These are phyloP conservation scores for Stenodera caucasica DNA, from an alignment of 2,888 invertebrate species.

Conservation along the genomic window DNA sequence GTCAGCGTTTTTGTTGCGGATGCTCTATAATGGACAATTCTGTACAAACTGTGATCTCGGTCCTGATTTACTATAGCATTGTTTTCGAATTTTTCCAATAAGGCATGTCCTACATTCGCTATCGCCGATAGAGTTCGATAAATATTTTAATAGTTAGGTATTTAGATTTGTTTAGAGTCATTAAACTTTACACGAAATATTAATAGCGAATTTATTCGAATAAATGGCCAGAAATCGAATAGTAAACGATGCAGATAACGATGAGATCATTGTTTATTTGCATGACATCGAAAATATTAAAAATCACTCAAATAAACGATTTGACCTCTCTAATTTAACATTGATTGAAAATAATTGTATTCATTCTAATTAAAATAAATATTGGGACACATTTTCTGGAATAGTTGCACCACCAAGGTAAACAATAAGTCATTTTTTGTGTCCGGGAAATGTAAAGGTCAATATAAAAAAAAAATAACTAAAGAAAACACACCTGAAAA, in stretches of 20 bases:
- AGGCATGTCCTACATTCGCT: too few relatives aligned
- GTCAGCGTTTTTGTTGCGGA: too few relatives aligned
- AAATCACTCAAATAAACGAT: conserved; percentile 2
- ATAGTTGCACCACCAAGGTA: neutral
- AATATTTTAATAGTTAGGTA: too few relatives aligned
- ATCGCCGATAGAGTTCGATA: too few relatives aligned
- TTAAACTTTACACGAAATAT: too few relatives aligned
- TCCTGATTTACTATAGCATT: too few relatives aligned
- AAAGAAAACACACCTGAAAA: neutral
- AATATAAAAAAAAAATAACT: neutral
- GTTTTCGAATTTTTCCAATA: too few relatives aligned
- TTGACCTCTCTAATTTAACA: conserved; percentile 5
- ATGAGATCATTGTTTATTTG: conserved; percentile 6
- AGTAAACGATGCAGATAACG: neutral
- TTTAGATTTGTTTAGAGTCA: too few relatives aligned
- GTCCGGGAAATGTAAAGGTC: conserved; percentile 6
- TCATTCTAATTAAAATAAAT: neutral
- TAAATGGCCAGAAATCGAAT: neutral
- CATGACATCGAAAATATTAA: neutral
- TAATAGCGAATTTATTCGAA: too few relatives aligned
- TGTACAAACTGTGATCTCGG: too few relatives aligned
- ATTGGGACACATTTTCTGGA: neutral
- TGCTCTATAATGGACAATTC: too few relatives aligned
- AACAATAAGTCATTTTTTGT: neutral
- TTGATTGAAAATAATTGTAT: neutral